Conservation (phyloP, 2,888 invertebrate species). For the Villa cingulata region DNA sequence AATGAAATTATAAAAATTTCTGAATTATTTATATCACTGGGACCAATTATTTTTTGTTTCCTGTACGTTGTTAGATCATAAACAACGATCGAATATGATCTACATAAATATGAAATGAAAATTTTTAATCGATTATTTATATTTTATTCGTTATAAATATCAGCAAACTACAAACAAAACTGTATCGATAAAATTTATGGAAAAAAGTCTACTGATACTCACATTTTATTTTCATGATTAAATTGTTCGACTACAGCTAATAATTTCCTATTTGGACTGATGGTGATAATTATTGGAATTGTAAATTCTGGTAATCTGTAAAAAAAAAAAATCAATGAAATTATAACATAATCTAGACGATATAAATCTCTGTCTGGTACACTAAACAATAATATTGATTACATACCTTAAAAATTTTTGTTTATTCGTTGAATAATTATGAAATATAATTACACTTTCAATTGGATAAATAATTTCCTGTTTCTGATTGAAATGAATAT, state of each 20-base stretch:
- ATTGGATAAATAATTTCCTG: slow-evolving; percentile 69
- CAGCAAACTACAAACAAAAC: too few relatives aligned
- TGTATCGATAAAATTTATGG: too few relatives aligned
- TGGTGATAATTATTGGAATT: slow-evolving; percentile 24
- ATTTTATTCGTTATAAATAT: too few relatives aligned
- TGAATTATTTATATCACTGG: slow-evolving; percentile 57
- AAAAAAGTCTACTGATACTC: not conserved
- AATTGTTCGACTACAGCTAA: slow-evolving; percentile 27
- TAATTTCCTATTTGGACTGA: slow-evolving; percentile 29
- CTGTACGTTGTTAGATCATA: not conserved
- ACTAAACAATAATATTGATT: too few relatives aligned
- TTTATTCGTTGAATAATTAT: slow-evolving; percentile 55
- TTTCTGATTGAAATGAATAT: slow-evolving; percentile 57
- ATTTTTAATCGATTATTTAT: not conserved
- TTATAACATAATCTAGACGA: not conserved
- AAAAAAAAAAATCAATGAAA: not conserved
- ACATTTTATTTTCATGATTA: not conserved
- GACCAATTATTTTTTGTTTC: slow-evolving; percentile 14
- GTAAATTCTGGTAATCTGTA: slow-evolving; percentile 29
- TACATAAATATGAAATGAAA: not conserved
- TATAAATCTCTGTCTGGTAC: too few relatives aligned
- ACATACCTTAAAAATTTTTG: slow-evolving; percentile 53
- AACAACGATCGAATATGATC: not conserved
- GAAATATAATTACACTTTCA: slow-evolving; percentile 60
- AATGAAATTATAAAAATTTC: slow-evolving; percentile 58